Evolutionary conservation across 2,888 invertebrate species (phyloP), one percentile per base, ranked within the genome.

Genomic region (Pilophorus perplexus): DNA sequence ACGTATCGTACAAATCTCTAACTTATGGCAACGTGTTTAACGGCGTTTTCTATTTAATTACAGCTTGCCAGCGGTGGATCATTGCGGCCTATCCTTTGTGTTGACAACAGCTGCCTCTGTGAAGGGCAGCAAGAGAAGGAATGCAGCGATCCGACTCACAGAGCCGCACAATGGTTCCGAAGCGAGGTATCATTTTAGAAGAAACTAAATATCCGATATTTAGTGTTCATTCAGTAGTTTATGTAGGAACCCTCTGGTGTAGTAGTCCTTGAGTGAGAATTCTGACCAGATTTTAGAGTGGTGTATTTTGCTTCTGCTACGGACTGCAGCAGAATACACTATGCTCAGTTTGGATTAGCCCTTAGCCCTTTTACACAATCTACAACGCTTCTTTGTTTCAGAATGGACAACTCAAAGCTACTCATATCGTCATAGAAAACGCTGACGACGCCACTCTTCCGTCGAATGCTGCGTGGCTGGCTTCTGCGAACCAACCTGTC

Each of bases 31-130:
- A n/a, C n/a, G n/a, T n/a, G n/a, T n/a, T 33, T 33, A 6, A 33
- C 33, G 10, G 33, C 42, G 6, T 68, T 16, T 12, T 48, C 33
- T 23, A 14, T 67, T 64, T 25, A 50, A 65, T 74, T 74, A 14
- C 72, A 79, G 79, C 70, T 79, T 37, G 76, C 77, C 8, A 76
- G 76, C 48, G 73, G 75, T 1, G 74, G 76, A 3, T 87, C 90
- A 76, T 88, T 90, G 75, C 89, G 90, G 76, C 89, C 89, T 72
- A 88, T 90, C 84, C 77, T 91, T 75, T 91, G 90, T 75, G 89
- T 90, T 70, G 90, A 90, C 75, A 90, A 90, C 77, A 89, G 89
- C 33, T 90, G 89, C 75, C 84, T 90, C 73, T 87, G 90, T 46
- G 74, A 75, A 57, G 67, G 72, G 18, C 71, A 73, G 59, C 69